phyloP scores from a whole-genome alignment of 2,797 vertebrate species.

The Smutsia gigantea region DNA sequence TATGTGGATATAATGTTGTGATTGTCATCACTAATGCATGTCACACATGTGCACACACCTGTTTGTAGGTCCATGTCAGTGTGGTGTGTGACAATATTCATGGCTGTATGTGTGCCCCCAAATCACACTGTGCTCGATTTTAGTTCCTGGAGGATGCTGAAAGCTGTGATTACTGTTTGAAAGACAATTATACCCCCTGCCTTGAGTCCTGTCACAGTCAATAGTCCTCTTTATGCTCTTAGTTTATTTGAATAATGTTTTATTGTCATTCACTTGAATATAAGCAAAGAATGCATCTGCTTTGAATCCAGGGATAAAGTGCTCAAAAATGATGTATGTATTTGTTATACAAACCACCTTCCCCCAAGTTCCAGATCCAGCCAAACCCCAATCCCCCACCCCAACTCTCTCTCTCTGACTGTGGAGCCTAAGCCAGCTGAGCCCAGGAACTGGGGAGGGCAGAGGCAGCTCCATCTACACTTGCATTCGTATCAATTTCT shows the following conservation, averaged over 20 bases:
- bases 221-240: conserved; percentile 39
- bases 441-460: conserved; percentile 21
- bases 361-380: background rate
- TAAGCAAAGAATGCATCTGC: conserved; percentile 53
- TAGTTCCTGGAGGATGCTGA: background rate
- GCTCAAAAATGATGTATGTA: background rate
- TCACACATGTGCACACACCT: background rate
- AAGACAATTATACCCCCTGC: conserved; percentile 59
- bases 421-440: background rate
- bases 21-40: background rate
- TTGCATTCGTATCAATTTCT: conserved; percentile 81
- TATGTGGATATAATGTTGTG: background rate
- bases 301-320: conserved; percentile 44
- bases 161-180: conserved; percentile 48
- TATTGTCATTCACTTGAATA: conserved; percentile 57
- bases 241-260: conserved; percentile 73
- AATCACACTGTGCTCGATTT: background rate
- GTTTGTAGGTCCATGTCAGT: background rate
- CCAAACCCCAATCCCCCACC: background rate
- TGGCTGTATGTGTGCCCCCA: background rate
- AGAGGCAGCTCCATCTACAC: conserved; percentile 62
- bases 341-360: background rate
- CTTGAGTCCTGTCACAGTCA: background rate
- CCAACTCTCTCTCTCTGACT: fast-evolving
- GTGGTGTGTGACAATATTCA: background rate